Base-by-base conservation (phyloP, 2,888 invertebrate species). In the Drosophila cracens region DNA sequence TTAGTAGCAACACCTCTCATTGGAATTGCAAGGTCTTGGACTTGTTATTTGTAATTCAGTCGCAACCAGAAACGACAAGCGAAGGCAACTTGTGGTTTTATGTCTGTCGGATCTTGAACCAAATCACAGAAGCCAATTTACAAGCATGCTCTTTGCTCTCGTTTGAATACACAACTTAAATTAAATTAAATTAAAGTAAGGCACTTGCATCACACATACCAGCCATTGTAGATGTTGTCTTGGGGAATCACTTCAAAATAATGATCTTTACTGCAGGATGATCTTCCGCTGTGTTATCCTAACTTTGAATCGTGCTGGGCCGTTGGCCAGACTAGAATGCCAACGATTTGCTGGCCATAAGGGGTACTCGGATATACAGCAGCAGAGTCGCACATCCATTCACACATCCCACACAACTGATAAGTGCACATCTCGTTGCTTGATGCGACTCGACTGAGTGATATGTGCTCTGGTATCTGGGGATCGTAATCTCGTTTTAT, bases 71-170 rank as follows among this genome's bases (percentile, higher is more conserved):
- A 56, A 43, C 40, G 51, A 53, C 36, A 52, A 76, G 48, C 51
- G 69, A 79, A 74, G 76, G 66, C 64, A 70, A 38, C 62, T 76
- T 85, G 85, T 83, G 85, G 89, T 85, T 83, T 64, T 34, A 48
- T 48, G 1, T 51, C 27, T 8, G n/a, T 71, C 71, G 49, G 70
- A 65, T 85, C 86, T 78, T 85, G 83, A 88, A 66, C 87, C 78
- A 80, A 75, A 81, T 83, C 66, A 61, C 11, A 46, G 56, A 53
- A 58, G 16, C 46, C 25, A 46, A 46, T 46, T 46, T 25, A 25
- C 8, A 46, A 16, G 46, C 8, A 2, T 16, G 25, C 16, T 16
- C 46, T 25, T 46, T 16, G 16, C 25, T 2, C 8, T 16, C 25
- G 4, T 25, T 25, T 46, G 25, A 46, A 16, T 25, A 16, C 25